Percentiles rank a stretch among this genome's conserved stretches.
Evolutionary conservation across 2,113 vertebrate species (phyloP).

Genomic region (Microcebus lehilahytsara): DNA sequence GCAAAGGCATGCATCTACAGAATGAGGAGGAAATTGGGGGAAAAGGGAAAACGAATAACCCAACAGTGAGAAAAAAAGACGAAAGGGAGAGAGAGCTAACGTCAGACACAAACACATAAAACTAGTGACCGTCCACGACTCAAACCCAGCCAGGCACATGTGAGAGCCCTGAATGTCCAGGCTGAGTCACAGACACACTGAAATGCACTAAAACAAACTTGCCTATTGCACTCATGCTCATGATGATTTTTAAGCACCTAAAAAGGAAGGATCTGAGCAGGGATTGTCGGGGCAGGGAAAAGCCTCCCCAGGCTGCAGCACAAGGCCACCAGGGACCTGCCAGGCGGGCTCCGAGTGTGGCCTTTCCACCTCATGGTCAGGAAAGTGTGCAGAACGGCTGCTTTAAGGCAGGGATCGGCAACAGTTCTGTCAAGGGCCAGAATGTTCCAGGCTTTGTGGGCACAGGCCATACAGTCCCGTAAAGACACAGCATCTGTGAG

Average conservation of each 20-base stretch:
- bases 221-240: background rate
- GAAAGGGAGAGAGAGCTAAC: background rate
- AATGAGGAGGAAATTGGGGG: background rate
- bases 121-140: background rate
- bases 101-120: background rate
- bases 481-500: background rate
- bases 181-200: background rate
- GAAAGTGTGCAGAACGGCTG: background rate
- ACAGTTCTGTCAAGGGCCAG: background rate
- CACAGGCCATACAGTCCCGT: background rate
- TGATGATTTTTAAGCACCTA: background rate
- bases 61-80: background rate
- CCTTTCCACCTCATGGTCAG: background rate
- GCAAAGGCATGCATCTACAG: background rate
- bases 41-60: background rate
- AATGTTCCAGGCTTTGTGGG: background rate
- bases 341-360: background rate
- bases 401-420: background rate
- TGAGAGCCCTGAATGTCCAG: background rate
- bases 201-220: background rate
- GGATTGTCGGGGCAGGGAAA: rapidly evolving
- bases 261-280: background rate
- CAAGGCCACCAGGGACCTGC: background rate
- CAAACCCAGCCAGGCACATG: background rate
- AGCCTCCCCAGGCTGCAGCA: background rate